Evolutionary conservation across 2,888 invertebrate species (phyloP).

Genomic region (Mylabris sibirica): DNA sequence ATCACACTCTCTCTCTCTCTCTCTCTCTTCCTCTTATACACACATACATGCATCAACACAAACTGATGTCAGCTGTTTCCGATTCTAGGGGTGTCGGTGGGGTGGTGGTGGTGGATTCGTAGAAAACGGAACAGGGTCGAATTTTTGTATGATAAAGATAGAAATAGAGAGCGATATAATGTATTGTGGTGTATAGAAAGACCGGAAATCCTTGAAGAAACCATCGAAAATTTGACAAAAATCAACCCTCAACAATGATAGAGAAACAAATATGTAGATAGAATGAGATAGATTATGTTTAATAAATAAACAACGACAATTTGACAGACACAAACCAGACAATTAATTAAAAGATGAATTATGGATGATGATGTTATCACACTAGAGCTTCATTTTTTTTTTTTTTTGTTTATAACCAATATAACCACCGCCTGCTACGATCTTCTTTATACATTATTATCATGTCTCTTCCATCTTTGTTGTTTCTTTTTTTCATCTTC

Average conservation of each 20-base stretch:
- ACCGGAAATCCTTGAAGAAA: background rate
- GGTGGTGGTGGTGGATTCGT: no score
- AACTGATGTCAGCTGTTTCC: slow-evolving; percentile 1
- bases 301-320: slow-evolving; percentile 14
- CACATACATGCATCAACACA: background rate
- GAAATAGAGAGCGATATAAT: background rate
- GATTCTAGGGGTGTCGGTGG: background rate
- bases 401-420: slow-evolving; percentile 18
- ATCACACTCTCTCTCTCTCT: background rate
- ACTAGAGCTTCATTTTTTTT: slow-evolving; percentile 18
- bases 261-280: background rate
- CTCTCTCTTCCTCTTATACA: background rate
- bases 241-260: background rate
- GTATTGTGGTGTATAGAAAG: background rate
- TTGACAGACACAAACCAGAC: slow-evolving; percentile 16
- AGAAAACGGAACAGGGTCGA: background rate
- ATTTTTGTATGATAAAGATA: background rate
- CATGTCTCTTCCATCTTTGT: slow-evolving; percentile 28
- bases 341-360: slow-evolving; percentile 19
- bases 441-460: slow-evolving; percentile 27
- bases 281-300: background rate
- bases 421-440: slow-evolving; percentile 25
- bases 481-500: no score
- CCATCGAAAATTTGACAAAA: background rate
- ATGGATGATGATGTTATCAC: slow-evolving; percentile 14